Evolutionary conservation across 2,888 invertebrate species (phyloP).

Genomic region (Keiferia lycopersicella): DNA sequence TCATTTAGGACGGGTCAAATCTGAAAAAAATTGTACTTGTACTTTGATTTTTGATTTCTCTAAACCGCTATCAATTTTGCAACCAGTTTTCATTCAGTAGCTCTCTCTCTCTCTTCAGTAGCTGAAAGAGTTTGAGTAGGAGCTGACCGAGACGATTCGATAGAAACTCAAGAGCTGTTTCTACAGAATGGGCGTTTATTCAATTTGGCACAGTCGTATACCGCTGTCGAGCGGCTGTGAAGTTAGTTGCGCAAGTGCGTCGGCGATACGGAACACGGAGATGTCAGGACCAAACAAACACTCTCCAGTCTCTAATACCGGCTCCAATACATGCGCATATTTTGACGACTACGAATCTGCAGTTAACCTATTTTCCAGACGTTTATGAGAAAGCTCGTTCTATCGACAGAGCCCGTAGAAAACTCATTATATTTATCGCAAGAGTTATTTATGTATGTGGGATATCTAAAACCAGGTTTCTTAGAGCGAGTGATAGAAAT

Average conservation of each 20-base stretch:
- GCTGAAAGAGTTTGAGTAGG: neutral
- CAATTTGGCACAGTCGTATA: constrained; percentile 7
- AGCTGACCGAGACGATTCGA: neutral
- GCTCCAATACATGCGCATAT: neutral
- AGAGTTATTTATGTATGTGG: neutral
- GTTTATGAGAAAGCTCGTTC: neutral
- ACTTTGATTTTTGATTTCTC: no score
- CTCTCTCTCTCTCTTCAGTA: no score
- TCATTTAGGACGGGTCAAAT: no score
- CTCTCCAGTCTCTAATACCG: neutral
- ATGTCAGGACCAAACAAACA: constrained; percentile 1
- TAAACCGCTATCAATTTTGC: no score
- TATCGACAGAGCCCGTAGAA: neutral
- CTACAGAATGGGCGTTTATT: neutral
- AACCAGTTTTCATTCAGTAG: neutral
- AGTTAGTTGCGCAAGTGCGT: constrained; percentile 8
- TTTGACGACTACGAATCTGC: constrained; percentile 8
- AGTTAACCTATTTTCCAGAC: constrained; percentile 4
- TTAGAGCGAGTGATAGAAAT: no score
- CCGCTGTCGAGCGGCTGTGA: constrained; percentile 4
- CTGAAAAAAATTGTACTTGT: no score
- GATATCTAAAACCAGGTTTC: no score
- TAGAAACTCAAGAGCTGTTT: neutral
- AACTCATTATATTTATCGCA: constrained; percentile 7
- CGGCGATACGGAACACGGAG: neutral